Base-by-base conservation (phyloP, 2,113 vertebrate species). In the Sylvietta virens region DNA sequence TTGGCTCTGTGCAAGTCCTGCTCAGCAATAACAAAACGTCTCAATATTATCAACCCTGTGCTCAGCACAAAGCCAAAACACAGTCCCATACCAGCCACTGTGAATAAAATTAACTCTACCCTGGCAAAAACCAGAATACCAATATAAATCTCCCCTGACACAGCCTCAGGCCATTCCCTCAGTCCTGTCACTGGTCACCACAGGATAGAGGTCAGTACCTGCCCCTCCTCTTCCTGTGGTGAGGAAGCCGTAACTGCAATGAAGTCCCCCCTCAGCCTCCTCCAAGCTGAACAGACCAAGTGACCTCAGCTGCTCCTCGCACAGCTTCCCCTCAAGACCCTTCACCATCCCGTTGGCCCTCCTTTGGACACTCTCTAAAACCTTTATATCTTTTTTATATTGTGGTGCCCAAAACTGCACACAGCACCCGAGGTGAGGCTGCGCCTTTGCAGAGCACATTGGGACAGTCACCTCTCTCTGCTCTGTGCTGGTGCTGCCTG, bases 341-440 rank as follows among this genome's bases (percentile, higher is more conserved):
- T 47, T 54, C 30, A 40, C 9, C 11, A 18, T 26, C 8, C 11
- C 47, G 0, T 0, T 31, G 7, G 48, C 14, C 13, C 11, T 79
- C 16, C 30, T 79, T 62, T 40, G 30, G 11, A n/a, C 16, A 39
- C 13, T 54, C 28, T 69, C 40, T 54, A 40, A n/a, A 53, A 62
- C 11, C n/a, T 78, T 47, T 21, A 11, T 54, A 5, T 30, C 2
- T 62, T 48, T n/a, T 70, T 62, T 35, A 21, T 62, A 18, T 18
- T 62, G 30, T 21, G 56, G 5, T 62, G n/a, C 57, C 56, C 48
- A 30, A 54, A 87, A 40, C 11, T 40, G 56, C 57, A 18, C 24
- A 40, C 13, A 54, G 56, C n/a, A 21, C n/a, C 1, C 0, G 1
- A 71, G 13, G 7, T 62, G n/a, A 54, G 40, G 40, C 47, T n/a